phyloP scores from a whole-genome alignment of 2,888 invertebrate species.

The Tryphoninae sp. region DNA sequence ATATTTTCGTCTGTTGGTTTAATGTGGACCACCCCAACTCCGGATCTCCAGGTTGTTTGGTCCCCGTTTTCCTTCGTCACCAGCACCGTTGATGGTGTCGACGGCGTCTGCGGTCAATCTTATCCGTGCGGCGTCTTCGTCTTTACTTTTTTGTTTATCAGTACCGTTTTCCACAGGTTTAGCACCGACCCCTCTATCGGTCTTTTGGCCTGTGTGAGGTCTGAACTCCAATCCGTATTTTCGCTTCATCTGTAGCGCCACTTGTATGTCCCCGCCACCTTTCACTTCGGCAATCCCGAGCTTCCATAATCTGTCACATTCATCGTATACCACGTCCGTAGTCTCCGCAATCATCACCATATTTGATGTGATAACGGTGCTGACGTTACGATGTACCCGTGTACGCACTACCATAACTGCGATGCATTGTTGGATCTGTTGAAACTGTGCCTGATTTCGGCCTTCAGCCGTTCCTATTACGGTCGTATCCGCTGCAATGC shows the following conservation, averaged over 20 bases:
- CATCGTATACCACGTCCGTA: not conserved
- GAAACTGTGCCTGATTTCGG: no score
- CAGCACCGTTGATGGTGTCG: not conserved
- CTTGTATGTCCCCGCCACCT: not conserved
- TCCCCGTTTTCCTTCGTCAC: no score
- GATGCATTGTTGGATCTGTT: not conserved
- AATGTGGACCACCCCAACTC: no score
- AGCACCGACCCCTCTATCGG: not conserved
- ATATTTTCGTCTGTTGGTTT: slow-evolving; percentile 20
- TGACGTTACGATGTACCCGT: not conserved
- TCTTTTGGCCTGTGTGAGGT: not conserved
- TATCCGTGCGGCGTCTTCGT: not conserved
- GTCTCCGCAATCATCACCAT: not conserved
- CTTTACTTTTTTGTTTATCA: not conserved
- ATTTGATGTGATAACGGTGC: slow-evolving; percentile 1
- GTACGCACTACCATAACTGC: slow-evolving; percentile 1
- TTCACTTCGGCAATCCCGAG: not conserved
- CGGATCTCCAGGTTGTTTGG: no score
- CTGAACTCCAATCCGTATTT: not conserved
- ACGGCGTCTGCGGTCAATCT: not conserved
- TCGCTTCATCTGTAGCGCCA: not conserved
- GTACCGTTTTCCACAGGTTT: not conserved
- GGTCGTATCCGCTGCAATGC: no score
- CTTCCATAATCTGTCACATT: not conserved
- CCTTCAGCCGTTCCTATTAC: no score